These are phyloP conservation scores for Saccopteryx bilineata DNA, from an alignment of 2,113 vertebrate genomes.

Conservation along the genomic window DNA sequence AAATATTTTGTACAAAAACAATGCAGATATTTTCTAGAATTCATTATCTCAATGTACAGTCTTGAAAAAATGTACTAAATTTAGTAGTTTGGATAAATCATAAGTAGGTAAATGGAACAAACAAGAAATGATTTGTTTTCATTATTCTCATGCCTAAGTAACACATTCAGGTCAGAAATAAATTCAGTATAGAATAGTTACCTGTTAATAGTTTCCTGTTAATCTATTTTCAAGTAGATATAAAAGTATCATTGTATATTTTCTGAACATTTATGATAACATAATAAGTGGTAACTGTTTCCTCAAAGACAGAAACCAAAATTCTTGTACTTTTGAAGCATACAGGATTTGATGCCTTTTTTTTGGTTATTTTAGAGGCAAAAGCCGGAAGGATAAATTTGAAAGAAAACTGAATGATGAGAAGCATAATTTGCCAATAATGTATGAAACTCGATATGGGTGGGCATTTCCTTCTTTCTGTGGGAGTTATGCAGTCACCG, in stretches of 20 bases:
- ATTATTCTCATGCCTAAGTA: constrained; percentile 37
- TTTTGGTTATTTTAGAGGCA: constrained; percentile 4
- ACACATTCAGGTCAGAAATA: constrained; percentile 37
- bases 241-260: constrained; percentile 33
- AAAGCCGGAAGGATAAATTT: neutral
- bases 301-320: constrained; percentile 11
- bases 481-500: neutral
- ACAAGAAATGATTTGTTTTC: neutral
- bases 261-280: constrained; percentile 29
- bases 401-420: neutral
- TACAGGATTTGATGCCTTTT: neutral
- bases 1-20: neutral
- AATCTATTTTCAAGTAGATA: neutral
- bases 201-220: neutral
- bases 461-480: neutral
- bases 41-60: constrained; percentile 7
- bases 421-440: constrained; percentile 28
- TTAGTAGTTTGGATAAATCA: constrained; percentile 52
- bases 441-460: neutral
- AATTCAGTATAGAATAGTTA: constrained; percentile 57
- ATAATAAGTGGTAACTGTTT: neutral
- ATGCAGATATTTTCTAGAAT: neutral
- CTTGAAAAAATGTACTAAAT: constrained; percentile 30
- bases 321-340: neutral
- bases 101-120: constrained; percentile 50